Percentiles rank a stretch among this genome's conserved stretches.
phyloP scores from a whole-genome alignment of 2,113 vertebrate species.

The Solea solea region DNA sequence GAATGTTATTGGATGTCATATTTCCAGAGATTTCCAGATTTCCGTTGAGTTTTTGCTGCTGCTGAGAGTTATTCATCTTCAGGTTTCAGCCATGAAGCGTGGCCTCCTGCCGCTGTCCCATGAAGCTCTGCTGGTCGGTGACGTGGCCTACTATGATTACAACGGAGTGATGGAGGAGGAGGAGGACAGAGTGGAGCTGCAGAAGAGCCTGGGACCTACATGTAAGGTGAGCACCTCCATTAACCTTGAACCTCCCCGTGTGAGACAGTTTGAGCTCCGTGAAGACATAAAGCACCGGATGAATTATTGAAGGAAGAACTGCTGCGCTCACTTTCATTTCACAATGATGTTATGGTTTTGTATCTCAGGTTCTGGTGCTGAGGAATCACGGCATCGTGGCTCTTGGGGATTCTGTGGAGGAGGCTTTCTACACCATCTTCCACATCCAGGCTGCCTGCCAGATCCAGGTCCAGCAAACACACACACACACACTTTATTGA shows the following conservation, averaged over 20 bases:
- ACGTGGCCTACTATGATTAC: constrained; percentile 92
- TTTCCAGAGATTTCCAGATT: too few relatives aligned
- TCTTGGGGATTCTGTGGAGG: constrained; percentile 93
- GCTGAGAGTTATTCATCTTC: constrained; percentile 26
- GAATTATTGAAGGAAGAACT: constrained; percentile 22
- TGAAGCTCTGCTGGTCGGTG: constrained; percentile 91
- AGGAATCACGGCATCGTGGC: constrained; percentile 95
- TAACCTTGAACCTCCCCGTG: background rate
- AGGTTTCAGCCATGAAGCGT: constrained; percentile 96
- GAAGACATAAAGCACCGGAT: background rate
- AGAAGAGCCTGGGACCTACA: constrained; percentile 95
- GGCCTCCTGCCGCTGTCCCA: constrained; percentile 94
- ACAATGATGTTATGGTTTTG: constrained; percentile 6
- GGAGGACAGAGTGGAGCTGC: constrained; percentile 90
- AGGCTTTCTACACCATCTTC: constrained; percentile 95
- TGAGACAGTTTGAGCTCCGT: background rate
- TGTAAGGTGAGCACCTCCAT: constrained; percentile 86
- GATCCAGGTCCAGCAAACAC: constrained; percentile 86
- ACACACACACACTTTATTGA: background rate
- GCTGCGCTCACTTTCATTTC: background rate
- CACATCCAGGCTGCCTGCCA: constrained; percentile 96
- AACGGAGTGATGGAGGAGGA: constrained; percentile 92
- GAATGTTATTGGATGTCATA: too few relatives aligned
- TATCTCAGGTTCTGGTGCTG: constrained; percentile 90
- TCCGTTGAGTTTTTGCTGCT: too few relatives aligned